Conservation (phyloP, 1,140 invertebrate species). For the Musca vetustissima region DNA sequence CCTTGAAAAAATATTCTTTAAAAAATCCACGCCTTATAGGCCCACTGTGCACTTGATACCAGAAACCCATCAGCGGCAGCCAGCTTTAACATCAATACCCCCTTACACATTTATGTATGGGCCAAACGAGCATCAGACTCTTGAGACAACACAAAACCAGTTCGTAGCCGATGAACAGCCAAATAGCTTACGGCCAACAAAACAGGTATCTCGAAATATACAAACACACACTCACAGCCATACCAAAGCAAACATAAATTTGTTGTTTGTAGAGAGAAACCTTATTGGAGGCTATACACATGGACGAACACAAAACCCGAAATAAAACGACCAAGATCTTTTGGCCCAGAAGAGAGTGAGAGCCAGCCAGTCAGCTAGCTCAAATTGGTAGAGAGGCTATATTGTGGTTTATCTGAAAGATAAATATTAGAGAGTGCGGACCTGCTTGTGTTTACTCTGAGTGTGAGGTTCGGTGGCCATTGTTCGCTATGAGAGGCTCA, state of each 20-base stretch:
- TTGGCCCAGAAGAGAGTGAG: background rate
- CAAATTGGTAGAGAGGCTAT: background rate
- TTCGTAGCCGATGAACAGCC: background rate
- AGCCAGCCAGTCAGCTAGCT: background rate
- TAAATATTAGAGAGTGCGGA: too few species aligned
- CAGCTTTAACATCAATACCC: too few species aligned
- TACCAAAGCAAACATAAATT: background rate
- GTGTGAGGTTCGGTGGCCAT: too few species aligned
- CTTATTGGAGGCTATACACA: slow-evolving; percentile 8
- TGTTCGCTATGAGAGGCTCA: slow-evolving; percentile 7
- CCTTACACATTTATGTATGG: background rate
- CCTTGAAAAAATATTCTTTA: too few species aligned
- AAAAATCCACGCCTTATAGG: too few species aligned
- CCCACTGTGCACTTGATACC: too few species aligned
- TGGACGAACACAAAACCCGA: background rate
- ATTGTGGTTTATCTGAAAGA: too few species aligned
- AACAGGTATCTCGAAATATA: slow-evolving; percentile 4
- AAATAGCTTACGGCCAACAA: slow-evolving; percentile 17
- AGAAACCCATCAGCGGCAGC: too few species aligned
- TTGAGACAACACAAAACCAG: slow-evolving; percentile 21
- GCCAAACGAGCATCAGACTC: slow-evolving; percentile 3
- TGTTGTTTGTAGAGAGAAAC: background rate
- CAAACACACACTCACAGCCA: background rate
- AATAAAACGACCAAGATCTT: slow-evolving; percentile 7
- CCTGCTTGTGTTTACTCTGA: too few species aligned